phyloP scores from a whole-genome alignment of 2,888 invertebrate species.

The Scelioninae gen. 1 region DNA sequence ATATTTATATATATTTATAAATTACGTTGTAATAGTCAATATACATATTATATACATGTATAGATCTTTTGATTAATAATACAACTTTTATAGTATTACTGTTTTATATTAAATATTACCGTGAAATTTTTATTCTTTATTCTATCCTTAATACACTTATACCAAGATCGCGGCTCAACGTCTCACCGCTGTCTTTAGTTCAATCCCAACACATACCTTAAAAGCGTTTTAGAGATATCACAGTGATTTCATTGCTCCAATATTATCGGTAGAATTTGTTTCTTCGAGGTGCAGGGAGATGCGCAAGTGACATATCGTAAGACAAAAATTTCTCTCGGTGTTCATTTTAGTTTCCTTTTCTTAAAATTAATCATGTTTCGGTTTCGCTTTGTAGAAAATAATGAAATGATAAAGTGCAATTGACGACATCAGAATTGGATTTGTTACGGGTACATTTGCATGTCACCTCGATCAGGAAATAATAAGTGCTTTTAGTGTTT shows the following conservation, averaged over 20 bases:
- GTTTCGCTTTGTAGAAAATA: constrained; percentile 2
- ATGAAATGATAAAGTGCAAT: background rate
- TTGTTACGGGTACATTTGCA: constrained; percentile 34
- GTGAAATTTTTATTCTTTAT: constrained; percentile 72
- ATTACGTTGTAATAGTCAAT: constrained; percentile 72
- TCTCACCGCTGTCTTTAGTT: constrained; percentile 68
- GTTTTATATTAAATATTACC: constrained; percentile 78
- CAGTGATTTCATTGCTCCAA: constrained; percentile 84
- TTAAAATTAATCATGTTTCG: constrained; percentile 8
- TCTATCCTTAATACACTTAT: constrained; percentile 66
- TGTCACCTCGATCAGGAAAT: constrained; percentile 25
- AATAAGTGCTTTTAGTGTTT: constrained; percentile 24
- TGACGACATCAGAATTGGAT: constrained; percentile 6
- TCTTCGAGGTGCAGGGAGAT: constrained; percentile 61
- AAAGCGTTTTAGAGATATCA: constrained; percentile 84
- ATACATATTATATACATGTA: constrained; percentile 77
- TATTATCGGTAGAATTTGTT: constrained; percentile 82
- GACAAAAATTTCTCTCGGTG: constrained; percentile 18
- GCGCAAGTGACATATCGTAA: constrained; percentile 44
- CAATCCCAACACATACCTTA: constrained; percentile 81
- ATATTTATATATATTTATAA: constrained; percentile 73
- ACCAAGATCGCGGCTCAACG: constrained; percentile 63
- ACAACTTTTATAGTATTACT: constrained; percentile 77
- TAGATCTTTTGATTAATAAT: constrained; percentile 77
- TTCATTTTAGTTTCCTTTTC: background rate